phyloP scores from a whole-genome alignment of 2,888 invertebrate genomes.

The Miltochrista miniata region DNA sequence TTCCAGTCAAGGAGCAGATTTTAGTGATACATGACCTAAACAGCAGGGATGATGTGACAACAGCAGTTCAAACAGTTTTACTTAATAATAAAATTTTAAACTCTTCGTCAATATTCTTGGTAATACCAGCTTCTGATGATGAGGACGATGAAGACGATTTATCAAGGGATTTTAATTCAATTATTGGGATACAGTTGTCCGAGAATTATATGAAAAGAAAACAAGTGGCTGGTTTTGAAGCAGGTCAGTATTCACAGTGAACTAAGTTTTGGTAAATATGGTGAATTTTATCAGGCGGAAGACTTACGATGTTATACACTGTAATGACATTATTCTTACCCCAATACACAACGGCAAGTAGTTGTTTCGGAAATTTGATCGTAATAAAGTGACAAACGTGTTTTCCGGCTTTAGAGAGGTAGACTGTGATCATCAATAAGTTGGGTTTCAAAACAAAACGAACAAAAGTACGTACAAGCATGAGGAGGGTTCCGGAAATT shows the following conservation, averaged over 20 bases:
- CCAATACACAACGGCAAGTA: no score
- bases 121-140: slow-evolving; percentile 1
- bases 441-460: no score
- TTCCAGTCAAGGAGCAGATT: not conserved
- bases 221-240: not conserved
- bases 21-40: not conserved
- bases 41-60: not conserved
- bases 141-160: not conserved
- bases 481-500: not conserved
- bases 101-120: slow-evolving; percentile 3
- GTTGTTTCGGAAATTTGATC: no score
- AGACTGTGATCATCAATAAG: no score
- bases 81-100: slow-evolving; percentile 15
- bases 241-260: not conserved
- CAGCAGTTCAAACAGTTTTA: not conserved
- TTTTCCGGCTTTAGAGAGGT: no score
- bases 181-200: slow-evolving; percentile 3
- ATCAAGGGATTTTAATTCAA: not conserved
- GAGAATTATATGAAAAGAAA: not conserved
- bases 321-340: no score
- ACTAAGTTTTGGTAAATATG: no score
- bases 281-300: no score
- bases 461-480: no score
- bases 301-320: no score
- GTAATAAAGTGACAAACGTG: no score